These are phyloP conservation scores for Nezara viridula DNA, from an alignment of 2,888 invertebrate genomes.

Conservation along the genomic window DNA sequence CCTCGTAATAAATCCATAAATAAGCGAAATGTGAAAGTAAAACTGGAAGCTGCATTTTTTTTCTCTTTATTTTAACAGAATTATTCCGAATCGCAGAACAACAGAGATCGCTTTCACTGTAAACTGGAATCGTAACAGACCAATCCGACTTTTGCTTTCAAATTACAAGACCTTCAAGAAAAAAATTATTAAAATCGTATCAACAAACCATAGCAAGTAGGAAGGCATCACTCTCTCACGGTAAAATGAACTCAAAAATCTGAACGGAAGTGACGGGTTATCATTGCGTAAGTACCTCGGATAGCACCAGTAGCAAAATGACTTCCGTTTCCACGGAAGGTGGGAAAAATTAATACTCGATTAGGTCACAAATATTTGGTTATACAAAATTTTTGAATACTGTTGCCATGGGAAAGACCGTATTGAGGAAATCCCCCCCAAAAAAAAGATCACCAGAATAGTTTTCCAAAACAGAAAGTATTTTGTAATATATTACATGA, in stretches of 20 bases:
- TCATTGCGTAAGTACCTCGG: neutral
- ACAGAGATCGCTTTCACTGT: neutral
- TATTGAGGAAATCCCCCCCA: neutral
- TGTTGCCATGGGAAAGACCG: neutral
- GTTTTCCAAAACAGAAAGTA: neutral
- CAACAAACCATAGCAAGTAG: neutral
- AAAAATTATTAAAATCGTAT: neutral
- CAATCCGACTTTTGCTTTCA: neutral
- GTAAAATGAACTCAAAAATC: neutral
- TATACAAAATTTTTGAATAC: neutral
- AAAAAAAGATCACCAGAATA: neutral
- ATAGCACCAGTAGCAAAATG: neutral
- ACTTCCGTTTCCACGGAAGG: conserved; percentile 21
- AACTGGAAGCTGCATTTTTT: neutral
- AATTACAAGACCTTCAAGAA: too few relatives aligned
- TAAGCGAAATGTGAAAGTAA: conserved; percentile 31
- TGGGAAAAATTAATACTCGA: neutral
- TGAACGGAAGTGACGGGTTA: neutral
- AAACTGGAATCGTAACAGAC: neutral
- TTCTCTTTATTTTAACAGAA: neutral
- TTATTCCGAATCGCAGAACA: neutral
- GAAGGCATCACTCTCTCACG: conserved; percentile 5
- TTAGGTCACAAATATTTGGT: neutral
- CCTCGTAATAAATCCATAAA: conserved; percentile 7
- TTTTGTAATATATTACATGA: neutral